A percentile compares a stretch with the other conserved stretches of the same genome.
phyloP scores from a whole-genome alignment of 1,140 invertebrate species.

The Aphelenchoides besseyi region DNA sequence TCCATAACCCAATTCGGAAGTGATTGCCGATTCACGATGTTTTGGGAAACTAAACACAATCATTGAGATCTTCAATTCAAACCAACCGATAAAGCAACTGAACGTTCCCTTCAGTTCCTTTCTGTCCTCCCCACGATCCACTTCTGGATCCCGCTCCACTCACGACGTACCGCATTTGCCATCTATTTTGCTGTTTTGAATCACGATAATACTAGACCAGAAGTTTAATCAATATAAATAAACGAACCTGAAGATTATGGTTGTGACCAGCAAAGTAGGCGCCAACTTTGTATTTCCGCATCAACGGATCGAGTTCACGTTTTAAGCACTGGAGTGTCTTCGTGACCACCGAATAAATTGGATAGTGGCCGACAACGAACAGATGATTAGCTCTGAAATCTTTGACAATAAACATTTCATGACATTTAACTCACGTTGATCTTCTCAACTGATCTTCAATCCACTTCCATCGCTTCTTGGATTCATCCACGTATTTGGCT shows the following conservation, averaged over 20 bases:
- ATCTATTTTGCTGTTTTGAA: neutral
- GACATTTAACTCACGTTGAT: constrained; percentile 46
- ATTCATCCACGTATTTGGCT: constrained; percentile 34
- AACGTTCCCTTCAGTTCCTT: too few species aligned
- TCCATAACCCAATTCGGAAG: too few species aligned
- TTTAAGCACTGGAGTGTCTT: constrained; percentile 66
- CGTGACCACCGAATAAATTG: constrained; percentile 66
- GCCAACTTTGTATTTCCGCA: constrained; percentile 65
- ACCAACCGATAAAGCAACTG: too few species aligned
- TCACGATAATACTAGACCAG: neutral
- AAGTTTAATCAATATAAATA: neutral
- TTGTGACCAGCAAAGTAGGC: constrained; percentile 67
- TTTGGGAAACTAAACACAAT: too few species aligned
- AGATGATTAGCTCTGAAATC: constrained; percentile 64
- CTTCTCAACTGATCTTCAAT: constrained; percentile 62
- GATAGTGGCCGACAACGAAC: constrained; percentile 66
- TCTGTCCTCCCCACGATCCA: too few species aligned
- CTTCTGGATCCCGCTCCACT: neutral
- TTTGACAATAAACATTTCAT: neutral
- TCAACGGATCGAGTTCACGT: constrained; percentile 63
- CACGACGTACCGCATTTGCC: neutral
- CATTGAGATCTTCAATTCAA: too few species aligned
- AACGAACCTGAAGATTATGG: constrained; percentile 57
- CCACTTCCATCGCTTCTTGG: constrained; percentile 64
- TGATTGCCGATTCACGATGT: too few species aligned